These are phyloP conservation scores for Steatocranus sp. DNA, from an alignment of 2,797 vertebrate genomes.

Conservation along the genomic window DNA sequence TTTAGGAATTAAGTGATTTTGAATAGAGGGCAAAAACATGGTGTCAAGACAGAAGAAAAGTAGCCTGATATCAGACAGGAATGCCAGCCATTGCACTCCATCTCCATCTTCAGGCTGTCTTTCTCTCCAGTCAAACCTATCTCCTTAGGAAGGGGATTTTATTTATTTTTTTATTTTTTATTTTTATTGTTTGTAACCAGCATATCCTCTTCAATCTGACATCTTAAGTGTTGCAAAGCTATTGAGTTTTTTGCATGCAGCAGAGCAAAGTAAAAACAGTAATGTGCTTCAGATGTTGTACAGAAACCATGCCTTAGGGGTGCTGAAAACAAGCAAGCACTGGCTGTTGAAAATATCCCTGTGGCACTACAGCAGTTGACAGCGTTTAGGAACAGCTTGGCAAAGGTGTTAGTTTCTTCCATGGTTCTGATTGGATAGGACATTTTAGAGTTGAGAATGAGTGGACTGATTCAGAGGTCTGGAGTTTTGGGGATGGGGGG, in stretches of 20 bases:
- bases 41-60: background rate
- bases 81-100: background rate
- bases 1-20: background rate
- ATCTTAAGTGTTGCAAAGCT: background rate
- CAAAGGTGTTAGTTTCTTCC: background rate
- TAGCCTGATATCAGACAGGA: background rate
- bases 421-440: background rate
- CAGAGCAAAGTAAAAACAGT: background rate
- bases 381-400: background rate
- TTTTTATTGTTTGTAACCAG: background rate
- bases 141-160: background rate
- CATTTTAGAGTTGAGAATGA: background rate
- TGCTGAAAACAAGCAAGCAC: background rate
- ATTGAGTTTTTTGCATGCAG: background rate
- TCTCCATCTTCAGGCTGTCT: background rate
- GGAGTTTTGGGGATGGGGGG: background rate
- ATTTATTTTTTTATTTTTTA: too few relatives aligned
- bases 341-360: background rate
- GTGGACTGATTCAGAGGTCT: background rate
- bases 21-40: background rate
- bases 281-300: background rate
- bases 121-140: background rate
- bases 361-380: background rate
- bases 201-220: background rate
- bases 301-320: background rate